phyloP scores from a whole-genome alignment of 2,113 vertebrate genomes.

The Paedocypris sp. region DNA sequence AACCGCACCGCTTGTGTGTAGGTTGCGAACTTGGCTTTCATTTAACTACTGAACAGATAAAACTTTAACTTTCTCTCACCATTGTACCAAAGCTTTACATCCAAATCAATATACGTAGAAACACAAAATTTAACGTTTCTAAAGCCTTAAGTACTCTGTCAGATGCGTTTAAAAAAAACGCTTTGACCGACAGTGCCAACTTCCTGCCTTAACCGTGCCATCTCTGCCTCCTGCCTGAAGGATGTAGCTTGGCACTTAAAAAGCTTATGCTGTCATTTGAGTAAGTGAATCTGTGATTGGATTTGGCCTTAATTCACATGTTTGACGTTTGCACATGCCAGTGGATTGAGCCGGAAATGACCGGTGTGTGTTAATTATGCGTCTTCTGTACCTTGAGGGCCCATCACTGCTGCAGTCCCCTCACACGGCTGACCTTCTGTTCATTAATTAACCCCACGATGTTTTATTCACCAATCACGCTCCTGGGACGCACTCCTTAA shows the following conservation, averaged over 20 bases:
- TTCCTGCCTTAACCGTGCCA: not conserved
- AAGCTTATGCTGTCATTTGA: slow-evolving; percentile 6
- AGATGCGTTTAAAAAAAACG: not conserved
- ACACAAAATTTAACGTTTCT: too few relatives aligned
- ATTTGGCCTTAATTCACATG: slow-evolving; percentile 11
- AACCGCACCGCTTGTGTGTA: too few relatives aligned
- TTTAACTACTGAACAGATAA: too few relatives aligned
- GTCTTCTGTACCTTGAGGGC: not conserved
- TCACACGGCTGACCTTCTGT: slow-evolving; percentile 12
- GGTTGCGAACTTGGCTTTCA: too few relatives aligned
- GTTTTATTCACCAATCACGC: slow-evolving; percentile 10
- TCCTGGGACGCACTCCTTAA: slow-evolving; percentile 12
- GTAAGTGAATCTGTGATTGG: slow-evolving; percentile 6
- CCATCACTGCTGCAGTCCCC: not conserved
- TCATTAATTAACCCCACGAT: slow-evolving; percentile 21
- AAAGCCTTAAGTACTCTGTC: too few relatives aligned
- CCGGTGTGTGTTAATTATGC: not conserved
- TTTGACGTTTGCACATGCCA: slow-evolving; percentile 2
- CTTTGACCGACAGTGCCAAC: not conserved
- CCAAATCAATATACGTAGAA: too few relatives aligned
- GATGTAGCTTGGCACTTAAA: not conserved
- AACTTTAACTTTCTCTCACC: too few relatives aligned
- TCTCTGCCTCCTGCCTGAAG: not conserved
- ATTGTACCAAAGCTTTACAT: too few relatives aligned
- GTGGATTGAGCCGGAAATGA: not conserved